Percentiles rank a stretch among this genome's conserved stretches.
Conservation (phyloP, 64 coral and sea anemone genomes). For the Exaiptasia diaphana region DNA sequence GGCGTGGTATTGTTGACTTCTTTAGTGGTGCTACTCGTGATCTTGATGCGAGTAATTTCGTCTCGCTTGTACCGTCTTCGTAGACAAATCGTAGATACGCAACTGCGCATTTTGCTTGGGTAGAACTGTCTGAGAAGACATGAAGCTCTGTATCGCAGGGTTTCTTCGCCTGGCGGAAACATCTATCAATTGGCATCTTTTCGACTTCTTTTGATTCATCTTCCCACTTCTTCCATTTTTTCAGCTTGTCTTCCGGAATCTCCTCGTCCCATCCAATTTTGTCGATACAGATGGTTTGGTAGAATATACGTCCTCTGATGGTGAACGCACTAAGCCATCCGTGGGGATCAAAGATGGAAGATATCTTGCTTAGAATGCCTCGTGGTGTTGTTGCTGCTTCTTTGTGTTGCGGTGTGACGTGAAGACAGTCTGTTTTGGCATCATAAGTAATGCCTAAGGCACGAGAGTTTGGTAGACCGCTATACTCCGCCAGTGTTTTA, state of each 20-base stretch:
- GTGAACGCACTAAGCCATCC: constrained; percentile 46
- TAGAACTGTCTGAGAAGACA: not conserved
- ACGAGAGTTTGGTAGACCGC: not conserved
- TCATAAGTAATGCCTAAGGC: not conserved
- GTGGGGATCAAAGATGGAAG: constrained; percentile 40
- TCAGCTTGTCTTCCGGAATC: not conserved
- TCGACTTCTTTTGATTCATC: constrained; percentile 18
- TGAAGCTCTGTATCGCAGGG: not conserved
- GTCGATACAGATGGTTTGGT: constrained; percentile 47
- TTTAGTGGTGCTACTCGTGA: constrained; percentile 13
- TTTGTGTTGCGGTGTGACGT: not conserved
- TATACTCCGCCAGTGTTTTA: not conserved
- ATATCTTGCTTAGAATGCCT: not conserved
- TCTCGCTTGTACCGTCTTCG: not conserved
- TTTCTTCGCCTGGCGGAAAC: constrained; percentile 20
- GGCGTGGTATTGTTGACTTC: not conserved
- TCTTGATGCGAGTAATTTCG: not conserved
- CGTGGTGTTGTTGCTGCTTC: not conserved
- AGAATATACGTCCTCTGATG: constrained; percentile 38
- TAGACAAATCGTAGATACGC: not conserved
- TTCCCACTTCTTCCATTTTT: constrained; percentile 35
- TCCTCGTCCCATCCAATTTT: constrained; percentile 51
- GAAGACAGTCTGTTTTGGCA: not conserved
- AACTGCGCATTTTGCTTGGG: not conserved
- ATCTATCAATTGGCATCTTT: constrained; percentile 36